Base-by-base conservation (phyloP, 2,888 invertebrate species). In the Stenodema calcarata region DNA sequence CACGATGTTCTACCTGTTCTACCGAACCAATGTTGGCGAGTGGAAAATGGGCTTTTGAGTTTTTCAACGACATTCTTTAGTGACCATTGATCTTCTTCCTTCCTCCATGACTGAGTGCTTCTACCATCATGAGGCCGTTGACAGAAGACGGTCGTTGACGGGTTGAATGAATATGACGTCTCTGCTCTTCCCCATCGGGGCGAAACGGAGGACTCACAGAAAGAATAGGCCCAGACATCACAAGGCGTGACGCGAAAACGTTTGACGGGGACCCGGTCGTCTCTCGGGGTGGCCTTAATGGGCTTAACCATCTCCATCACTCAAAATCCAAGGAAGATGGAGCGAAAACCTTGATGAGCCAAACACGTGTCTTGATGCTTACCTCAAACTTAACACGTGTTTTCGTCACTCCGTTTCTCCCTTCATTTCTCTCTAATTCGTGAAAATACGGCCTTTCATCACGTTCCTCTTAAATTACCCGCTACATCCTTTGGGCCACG, bases 201-300 rank as follows among this genome's bases (percentile, higher is more conserved):
- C n/a, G n/a, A n/a, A n/a, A n/a, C n/a, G n/a, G 6, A 62, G 16
- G 42, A 42, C 18, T 54, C 2, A 18, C 28, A 16, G 35, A 27
- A 73, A 73, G 73, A 73, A 73, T 73, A 27, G 4, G 30, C 1
- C n/a, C 28, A 30, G 9, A 73, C 12, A 9, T 28, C 73, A 28
- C 23, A 27, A 28, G 14, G 12, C 73, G 73, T 73, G 73, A 73
- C 73, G 73, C 12, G 73, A 28, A 73, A 73, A 73, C 73, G 73
- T 73, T 73, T 73, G 73, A 73, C 73, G 73, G 28, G n/a, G n/a
- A n/a, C 14, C 28, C n/a, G 14, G 30, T 73, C n/a, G 28, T 73
- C 30, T 73, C 73, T 73, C 73, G 28, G 73, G 73, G 73, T 73
- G 73, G 73, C 73, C 73, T 35, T 73, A 73, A 73, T 73, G 73